Percentiles rank a stretch among this genome's conserved stretches.
Conservation (phyloP, 2,797 vertebrate genomes). For the Galagoides demidoff region DNA sequence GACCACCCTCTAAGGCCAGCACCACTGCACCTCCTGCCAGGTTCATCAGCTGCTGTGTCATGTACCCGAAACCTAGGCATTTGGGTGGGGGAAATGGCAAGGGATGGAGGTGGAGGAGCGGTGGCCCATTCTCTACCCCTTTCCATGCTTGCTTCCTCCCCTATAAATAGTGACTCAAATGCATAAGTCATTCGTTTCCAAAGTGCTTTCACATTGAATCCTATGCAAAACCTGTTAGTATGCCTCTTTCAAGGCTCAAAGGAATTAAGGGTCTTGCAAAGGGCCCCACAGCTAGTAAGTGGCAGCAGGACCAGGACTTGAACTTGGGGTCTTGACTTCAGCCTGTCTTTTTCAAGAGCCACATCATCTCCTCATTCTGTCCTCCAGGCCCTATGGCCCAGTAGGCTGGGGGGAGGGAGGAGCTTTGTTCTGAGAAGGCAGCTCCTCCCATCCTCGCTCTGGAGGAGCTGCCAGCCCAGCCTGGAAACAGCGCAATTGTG, state of each 20-base stretch:
- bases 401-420: no score
- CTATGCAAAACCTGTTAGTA: background rate
- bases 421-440: background rate
- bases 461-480: background rate
- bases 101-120: no score
- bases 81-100: accelerated
- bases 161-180: background rate
- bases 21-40: slow-evolving; percentile 94
- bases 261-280: background rate
- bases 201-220: background rate
- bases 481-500: background rate
- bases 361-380: background rate
- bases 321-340: accelerated
- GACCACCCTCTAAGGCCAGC: slow-evolving; percentile 95
- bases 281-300: background rate
- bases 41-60: slow-evolving; percentile 96
- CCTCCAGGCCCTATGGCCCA: background rate
- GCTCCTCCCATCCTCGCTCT: background rate
- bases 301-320: background rate
- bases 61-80: slow-evolving; percentile 93
- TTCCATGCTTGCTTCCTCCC: background rate
- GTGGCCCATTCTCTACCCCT: background rate
- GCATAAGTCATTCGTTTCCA: background rate
- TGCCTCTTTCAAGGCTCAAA: background rate
- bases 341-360: background rate